phyloP scores from a whole-genome alignment of 1,140 invertebrate species.

The honey bee (Apis mellifera) region Amel_HAv3.1 CM009932.2:14926501-14927000 shows the following conservation, averaged over 20 bases:
- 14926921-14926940: background rate
- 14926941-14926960: too few species aligned
- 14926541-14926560: conserved; percentile 47
- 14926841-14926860: background rate
- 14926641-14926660: conserved; percentile 38
- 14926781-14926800: too few species aligned
- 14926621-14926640: background rate
- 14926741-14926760: too few species aligned
- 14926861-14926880: too few species aligned
- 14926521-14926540: conserved; percentile 45
- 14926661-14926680: background rate
- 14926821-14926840: conserved; percentile 29
- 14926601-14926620: conserved; percentile 13
- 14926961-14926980: too few species aligned
- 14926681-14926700: background rate
- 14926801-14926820: too few species aligned
- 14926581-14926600: background rate
- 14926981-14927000: too few species aligned
- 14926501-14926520: conserved; percentile 50
- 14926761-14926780: too few species aligned
- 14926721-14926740: background rate
- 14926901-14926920: conserved; percentile 23
- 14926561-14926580: conserved; percentile 13
- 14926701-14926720: background rate
- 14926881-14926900: too few species aligned